phyloP scores from a whole-genome alignment of 2,113 vertebrate genomes.

The Loxodonta africana region DNA sequence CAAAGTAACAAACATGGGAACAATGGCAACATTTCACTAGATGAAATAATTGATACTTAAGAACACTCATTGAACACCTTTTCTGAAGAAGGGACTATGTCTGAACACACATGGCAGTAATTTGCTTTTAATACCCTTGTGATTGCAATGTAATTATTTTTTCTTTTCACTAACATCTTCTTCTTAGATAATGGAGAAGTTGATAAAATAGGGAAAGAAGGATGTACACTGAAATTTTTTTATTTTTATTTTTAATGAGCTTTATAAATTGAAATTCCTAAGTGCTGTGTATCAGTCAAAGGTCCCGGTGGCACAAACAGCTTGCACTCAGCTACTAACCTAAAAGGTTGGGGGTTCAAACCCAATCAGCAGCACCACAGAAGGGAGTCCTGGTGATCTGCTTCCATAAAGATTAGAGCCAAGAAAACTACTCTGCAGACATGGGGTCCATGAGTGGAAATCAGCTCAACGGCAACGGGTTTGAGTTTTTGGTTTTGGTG shows the following conservation, averaged over 20 bases:
- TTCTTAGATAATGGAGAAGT: neutral
- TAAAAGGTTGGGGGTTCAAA: neutral
- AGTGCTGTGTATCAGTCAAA: neutral
- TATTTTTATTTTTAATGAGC: neutral
- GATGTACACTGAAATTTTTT: neutral
- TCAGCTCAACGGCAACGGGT: neutral
- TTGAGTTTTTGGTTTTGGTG: neutral
- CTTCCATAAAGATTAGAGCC: neutral
- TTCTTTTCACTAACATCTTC: neutral
- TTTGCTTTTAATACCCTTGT: constrained; percentile 16
- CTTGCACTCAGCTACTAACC: neutral
- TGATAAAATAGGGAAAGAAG: neutral
- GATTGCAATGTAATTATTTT: neutral
- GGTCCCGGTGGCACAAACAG: no score
- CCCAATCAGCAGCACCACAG: neutral
- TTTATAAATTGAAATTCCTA: constrained; percentile 5
- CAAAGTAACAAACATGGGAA: neutral
- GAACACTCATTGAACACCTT: neutral
- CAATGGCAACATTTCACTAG: neutral
- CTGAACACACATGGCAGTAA: neutral
- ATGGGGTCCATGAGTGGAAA: neutral
- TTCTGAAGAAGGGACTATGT: neutral
- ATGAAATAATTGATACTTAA: neutral
- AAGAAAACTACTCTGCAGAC: neutral
- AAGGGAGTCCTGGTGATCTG: neutral